Percentiles rank a stretch among this genome's conserved stretches.
Evolutionary conservation across 2,113 vertebrate species (phyloP).

Genomic region (Cyprinodon variegatus): DNA sequence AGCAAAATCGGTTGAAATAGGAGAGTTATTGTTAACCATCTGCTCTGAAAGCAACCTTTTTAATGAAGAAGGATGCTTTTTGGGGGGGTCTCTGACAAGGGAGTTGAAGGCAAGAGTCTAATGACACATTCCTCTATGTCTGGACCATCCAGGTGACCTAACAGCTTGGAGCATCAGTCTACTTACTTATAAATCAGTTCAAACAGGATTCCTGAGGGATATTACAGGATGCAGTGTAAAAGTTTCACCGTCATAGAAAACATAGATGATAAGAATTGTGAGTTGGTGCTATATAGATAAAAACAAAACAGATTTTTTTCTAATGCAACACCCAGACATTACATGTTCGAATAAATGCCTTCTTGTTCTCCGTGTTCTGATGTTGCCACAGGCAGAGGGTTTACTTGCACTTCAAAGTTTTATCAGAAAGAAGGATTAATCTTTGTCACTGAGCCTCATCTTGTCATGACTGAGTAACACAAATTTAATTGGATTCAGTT

Average conservation of each 20-base stretch:
- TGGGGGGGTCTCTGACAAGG: slow-evolving; percentile 67
- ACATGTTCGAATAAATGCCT: too few relatives aligned
- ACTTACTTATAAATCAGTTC: slow-evolving; percentile 4
- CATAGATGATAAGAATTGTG: too few relatives aligned
- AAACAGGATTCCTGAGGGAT: slow-evolving; percentile 1
- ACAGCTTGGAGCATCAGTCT: slow-evolving; percentile 19
- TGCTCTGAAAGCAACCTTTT: slow-evolving; percentile 77
- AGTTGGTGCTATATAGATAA: too few relatives aligned
- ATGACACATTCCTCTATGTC: slow-evolving; percentile 71
- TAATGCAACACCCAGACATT: not conserved
- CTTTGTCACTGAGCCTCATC: slow-evolving; percentile 37
- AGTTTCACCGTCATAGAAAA: too few relatives aligned
- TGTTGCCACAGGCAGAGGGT: slow-evolving; percentile 5
- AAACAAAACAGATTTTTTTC: not conserved
- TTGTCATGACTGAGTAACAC: slow-evolving; percentile 16
- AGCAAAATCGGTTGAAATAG: slow-evolving; percentile 52
- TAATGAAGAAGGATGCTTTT: slow-evolving; percentile 81
- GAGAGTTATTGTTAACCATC: slow-evolving; percentile 77
- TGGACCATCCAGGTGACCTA: slow-evolving; percentile 47
- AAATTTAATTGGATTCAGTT: slow-evolving; percentile 49
- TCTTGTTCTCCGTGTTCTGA: not conserved
- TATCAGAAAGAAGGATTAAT: slow-evolving; percentile 13
- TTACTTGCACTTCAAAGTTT: slow-evolving; percentile 17
- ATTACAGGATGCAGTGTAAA: not conserved
- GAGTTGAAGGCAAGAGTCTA: slow-evolving; percentile 72